A percentile compares a stretch with the other conserved stretches of the same genome.
Evolutionary conservation across 2,888 invertebrate species (phyloP).

Genomic region (Dryocosmus kuriphilus): DNA sequence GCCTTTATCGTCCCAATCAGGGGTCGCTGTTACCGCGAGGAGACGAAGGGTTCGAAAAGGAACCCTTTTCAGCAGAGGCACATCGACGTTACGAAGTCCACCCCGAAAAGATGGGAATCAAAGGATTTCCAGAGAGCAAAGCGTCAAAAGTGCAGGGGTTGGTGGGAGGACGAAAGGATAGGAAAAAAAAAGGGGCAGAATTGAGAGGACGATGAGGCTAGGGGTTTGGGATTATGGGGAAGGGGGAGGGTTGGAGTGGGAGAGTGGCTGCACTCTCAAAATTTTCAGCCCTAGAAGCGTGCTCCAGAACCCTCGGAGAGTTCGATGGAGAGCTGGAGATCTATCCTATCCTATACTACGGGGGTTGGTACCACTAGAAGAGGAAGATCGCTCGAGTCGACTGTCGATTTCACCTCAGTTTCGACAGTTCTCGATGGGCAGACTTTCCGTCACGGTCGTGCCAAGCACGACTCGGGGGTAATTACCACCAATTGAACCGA

Average conservation of each 20-base stretch:
- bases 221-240: background rate
- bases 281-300: slow-evolving; percentile 54
- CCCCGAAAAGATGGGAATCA: slow-evolving; percentile 75
- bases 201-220: slow-evolving; percentile 31
- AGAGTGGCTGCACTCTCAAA: slow-evolving; percentile 58
- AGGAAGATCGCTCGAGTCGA: slow-evolving; percentile 48
- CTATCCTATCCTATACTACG: slow-evolving; percentile 32
- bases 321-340: slow-evolving; percentile 45
- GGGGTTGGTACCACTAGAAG: slow-evolving; percentile 47
- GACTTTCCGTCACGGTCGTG: slow-evolving; percentile 38
- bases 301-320: slow-evolving; percentile 42
- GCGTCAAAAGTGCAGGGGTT: slow-evolving; percentile 71
- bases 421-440: slow-evolving; percentile 44
- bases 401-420: slow-evolving; percentile 52
- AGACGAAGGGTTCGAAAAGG: slow-evolving; percentile 53
- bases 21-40: slow-evolving; percentile 65
- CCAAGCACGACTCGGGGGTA: slow-evolving; percentile 41
- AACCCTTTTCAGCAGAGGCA: slow-evolving; percentile 71
- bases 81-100: slow-evolving; percentile 69
- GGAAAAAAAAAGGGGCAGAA: slow-evolving; percentile 45
- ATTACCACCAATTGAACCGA: slow-evolving; percentile 50
- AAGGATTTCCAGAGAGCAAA: slow-evolving; percentile 73
- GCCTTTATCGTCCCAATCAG: slow-evolving; percentile 75
- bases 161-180: slow-evolving; percentile 43
- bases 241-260: slow-evolving; percentile 50